Conservation (phyloP, 2,113 vertebrate species). For the Nycticorax nycticorax region DNA sequence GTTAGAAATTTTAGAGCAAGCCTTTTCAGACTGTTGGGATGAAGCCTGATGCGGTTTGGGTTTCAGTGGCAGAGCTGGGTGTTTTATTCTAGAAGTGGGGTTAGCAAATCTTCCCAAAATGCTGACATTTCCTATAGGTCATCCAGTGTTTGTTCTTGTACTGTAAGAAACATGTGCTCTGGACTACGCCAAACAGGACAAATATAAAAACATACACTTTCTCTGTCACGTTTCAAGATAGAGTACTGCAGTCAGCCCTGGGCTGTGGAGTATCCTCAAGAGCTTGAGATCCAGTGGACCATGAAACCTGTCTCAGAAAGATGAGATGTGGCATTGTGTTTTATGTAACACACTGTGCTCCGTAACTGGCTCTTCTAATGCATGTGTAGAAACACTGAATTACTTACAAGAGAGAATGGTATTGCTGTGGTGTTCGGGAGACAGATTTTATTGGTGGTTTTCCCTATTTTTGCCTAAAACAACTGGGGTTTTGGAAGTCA, state of each 20-base stretch:
- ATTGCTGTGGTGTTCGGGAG: background rate
- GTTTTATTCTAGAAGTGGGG: background rate
- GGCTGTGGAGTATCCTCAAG: background rate
- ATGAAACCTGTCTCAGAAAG: constrained; percentile 7
- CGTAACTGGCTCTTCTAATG: background rate
- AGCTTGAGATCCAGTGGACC: constrained; percentile 14
- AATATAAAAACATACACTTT: background rate
- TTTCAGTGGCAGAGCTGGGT: background rate
- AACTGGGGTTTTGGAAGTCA: background rate
- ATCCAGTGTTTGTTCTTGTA: background rate
- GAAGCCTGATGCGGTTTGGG: background rate
- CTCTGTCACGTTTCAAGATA: background rate
- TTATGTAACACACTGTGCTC: constrained; percentile 18
- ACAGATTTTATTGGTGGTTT: background rate
- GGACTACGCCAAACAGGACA: background rate
- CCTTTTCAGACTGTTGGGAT: background rate
- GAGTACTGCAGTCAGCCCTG: background rate
- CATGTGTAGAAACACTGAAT: background rate
- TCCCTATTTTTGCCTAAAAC: background rate
- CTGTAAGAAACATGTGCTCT: background rate
- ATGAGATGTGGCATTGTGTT: constrained; percentile 6
- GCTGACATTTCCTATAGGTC: background rate
- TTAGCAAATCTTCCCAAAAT: background rate
- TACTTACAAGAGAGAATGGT: background rate
- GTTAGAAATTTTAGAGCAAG: background rate